Conservation (phyloP, 2,888 invertebrate genomes). For the Melanotus villosus region DNA sequence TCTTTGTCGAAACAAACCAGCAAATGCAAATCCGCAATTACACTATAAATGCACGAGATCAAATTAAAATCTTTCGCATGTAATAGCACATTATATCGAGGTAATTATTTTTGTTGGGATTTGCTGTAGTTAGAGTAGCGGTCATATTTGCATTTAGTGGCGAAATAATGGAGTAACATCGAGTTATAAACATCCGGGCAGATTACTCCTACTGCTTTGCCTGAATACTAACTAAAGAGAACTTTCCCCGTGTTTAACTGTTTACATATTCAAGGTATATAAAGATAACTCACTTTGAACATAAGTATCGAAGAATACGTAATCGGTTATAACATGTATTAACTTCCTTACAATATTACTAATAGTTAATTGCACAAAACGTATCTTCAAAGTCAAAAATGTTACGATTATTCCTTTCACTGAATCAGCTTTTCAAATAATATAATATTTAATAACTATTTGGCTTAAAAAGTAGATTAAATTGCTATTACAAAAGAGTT, state of each 20-base stretch:
- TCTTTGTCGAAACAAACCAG: constrained; percentile 16
- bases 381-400: too few relatives aligned
- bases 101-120: constrained; percentile 44
- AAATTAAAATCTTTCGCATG: constrained; percentile 47
- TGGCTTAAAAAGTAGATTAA: too few relatives aligned
- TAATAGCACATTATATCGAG: constrained; percentile 40
- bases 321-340: too few relatives aligned
- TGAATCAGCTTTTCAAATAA: too few relatives aligned
- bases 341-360: too few relatives aligned
- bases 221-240: constrained; percentile 5
- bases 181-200: constrained; percentile 29
- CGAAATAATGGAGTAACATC: constrained; percentile 39
- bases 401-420: too few relatives aligned
- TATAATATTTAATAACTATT: too few relatives aligned
- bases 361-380: too few relatives aligned
- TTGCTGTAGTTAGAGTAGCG: constrained; percentile 39
- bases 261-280: not conserved
- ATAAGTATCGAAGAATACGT: too few relatives aligned
- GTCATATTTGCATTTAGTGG: constrained; percentile 41
- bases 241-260: not conserved
- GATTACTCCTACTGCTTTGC: constrained; percentile 10
- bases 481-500: too few relatives aligned
- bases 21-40: constrained; percentile 35
- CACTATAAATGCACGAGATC: constrained; percentile 34
- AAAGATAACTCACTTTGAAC: too few relatives aligned